Base-by-base conservation (phyloP, 1,140 invertebrate species). In the Odontomachus brunneus region DNA sequence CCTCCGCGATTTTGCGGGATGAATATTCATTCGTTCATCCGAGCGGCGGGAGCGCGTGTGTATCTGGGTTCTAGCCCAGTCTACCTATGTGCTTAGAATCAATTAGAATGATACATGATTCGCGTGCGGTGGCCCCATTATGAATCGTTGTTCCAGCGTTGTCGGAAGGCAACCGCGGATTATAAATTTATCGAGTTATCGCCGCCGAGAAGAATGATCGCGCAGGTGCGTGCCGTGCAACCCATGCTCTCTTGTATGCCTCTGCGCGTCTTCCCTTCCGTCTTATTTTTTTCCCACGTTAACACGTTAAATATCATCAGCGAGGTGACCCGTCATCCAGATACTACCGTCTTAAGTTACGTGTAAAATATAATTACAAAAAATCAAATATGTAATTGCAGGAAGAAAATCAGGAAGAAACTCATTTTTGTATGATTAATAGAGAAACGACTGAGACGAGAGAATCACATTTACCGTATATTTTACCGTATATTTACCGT, bases 51-150 rank as follows among this genome's bases (percentile, higher is more conserved):
- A 3, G 51, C 33, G 57, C 78, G 38, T 11, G 38, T 80, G 65
- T 83, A 81, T 83, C 80, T 84, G 63, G 38, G 38, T 44, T 51
- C 75, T 59, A 63, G 53, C 59, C 57, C 63, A 86, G 78, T 86
- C 88, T 72, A 38, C 53, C 83, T 74, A 85, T 89, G 84, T 90
- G 86, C 86, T 91, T 89, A 91, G 88, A 90, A 91, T 91, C 90
- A 90, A 90, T 91, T 91, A 90, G 88, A 89, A 90, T 90, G 91
- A 91, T 91, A 84, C 82, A 90, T 83, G 87, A 90, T 88, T 91
- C 86, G 91, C 90, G 89, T 91, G 89, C 87, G 69, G 82, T 89
- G 89, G 86, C 72, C 62, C 84, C 89, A 89, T 89, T 89, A 89
- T 90, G 84, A 88, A 86, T 86, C 74, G 71, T 48, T 83, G 81